A percentile compares a stretch with the other conserved stretches of the same genome.
These are phyloP conservation scores for Cryptotermes secundus DNA, from an alignment of 1,140 invertebrate species.

Conservation along the genomic window DNA sequence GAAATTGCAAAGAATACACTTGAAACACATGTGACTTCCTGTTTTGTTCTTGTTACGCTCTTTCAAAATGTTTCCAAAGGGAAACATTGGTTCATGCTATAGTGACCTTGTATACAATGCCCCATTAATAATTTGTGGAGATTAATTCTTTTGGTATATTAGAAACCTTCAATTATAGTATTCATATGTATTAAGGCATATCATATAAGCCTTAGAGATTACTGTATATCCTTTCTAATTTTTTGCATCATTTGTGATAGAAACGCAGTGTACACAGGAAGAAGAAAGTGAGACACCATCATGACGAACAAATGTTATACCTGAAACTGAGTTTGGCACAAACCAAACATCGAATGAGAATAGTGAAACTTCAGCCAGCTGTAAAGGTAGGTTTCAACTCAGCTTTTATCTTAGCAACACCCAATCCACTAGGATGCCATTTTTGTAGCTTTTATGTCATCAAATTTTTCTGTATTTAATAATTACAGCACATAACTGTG, in stretches of 20 bases:
- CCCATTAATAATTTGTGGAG: not conserved
- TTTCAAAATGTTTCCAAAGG: too few species aligned
- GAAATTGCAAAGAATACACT: too few species aligned
- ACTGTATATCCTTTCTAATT: too few species aligned
- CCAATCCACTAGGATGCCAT: not conserved
- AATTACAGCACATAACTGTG: not conserved
- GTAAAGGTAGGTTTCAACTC: constrained; percentile 52
- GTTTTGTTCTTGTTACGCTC: too few species aligned
- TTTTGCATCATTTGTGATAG: too few species aligned
- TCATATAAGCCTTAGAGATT: too few species aligned
- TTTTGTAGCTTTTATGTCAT: constrained; percentile 18
- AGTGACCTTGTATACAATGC: not conserved
- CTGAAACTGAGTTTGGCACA: constrained; percentile 59
- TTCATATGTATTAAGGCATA: not conserved
- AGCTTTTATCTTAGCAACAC: too few species aligned
- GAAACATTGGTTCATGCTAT: too few species aligned
- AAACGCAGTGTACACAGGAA: not conserved
- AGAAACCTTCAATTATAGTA: not conserved
- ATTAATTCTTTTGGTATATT: not conserved
- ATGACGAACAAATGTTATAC: constrained; percentile 50
- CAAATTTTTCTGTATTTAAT: not conserved
- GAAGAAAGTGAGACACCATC: constrained; percentile 46
- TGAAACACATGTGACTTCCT: too few species aligned
- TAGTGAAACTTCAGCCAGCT: constrained; percentile 65
- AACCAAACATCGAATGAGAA: constrained; percentile 61